Percentiles rank a stretch among this genome's conserved stretches.
These are phyloP conservation scores for Rhodeus uyekii DNA, from an alignment of 2,797 vertebrate genomes.

Conservation along the genomic window DNA sequence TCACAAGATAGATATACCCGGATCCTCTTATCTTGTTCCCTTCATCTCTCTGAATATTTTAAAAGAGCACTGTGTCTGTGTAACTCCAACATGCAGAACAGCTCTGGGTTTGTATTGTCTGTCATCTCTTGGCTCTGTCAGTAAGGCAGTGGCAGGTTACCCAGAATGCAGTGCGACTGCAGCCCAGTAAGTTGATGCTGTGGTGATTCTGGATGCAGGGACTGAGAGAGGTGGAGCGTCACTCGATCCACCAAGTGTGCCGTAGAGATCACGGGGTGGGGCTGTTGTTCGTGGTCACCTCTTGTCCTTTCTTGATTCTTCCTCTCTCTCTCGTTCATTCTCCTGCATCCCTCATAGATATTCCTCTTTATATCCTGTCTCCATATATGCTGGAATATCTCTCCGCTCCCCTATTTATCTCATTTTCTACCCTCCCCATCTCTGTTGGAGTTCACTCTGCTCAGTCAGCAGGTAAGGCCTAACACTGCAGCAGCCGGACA, in stretches of 20 bases:
- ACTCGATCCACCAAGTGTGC: constrained; percentile 31
- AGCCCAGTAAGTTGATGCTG: constrained; percentile 26
- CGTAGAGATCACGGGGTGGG: constrained; percentile 30
- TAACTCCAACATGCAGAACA: constrained; percentile 13
- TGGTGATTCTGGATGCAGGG: constrained; percentile 15
- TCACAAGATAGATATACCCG: background rate
- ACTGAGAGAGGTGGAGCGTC: constrained; percentile 28
- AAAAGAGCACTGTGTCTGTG: background rate
- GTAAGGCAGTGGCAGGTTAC: constrained; percentile 27
- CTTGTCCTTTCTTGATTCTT: background rate
- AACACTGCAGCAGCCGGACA: constrained; percentile 66
- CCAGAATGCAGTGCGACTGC: constrained; percentile 24
- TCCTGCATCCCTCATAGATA: background rate
- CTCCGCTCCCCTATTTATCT: constrained; percentile 28
- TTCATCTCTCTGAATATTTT: background rate
- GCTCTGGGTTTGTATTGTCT: constrained; percentile 3
- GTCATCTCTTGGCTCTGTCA: constrained; percentile 18
- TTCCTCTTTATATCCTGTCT: constrained; percentile 16
- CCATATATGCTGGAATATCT: background rate
- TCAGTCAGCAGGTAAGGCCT: constrained; percentile 74
- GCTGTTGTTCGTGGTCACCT: background rate
- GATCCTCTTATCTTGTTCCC: background rate
- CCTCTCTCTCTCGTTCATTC: background rate
- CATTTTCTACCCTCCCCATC: background rate
- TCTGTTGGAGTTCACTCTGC: constrained; percentile 71